Evolutionary conservation across 2,888 invertebrate species (phyloP).

Genomic region (Erebia palarica): DNA sequence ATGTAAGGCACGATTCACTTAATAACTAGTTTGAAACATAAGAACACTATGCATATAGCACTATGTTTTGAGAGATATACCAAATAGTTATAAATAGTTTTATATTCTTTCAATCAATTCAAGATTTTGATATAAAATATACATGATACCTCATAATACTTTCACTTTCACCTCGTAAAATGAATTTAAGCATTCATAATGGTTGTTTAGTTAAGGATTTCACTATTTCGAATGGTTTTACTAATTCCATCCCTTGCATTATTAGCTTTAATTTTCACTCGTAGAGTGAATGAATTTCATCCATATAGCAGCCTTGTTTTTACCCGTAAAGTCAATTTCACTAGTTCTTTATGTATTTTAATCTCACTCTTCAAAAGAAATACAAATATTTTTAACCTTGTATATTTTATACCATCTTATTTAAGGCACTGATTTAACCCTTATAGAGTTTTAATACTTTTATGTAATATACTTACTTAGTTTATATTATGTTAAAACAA

Average conservation of each 20-base stretch:
- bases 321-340: not conserved
- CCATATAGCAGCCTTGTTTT: no score
- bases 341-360: not conserved
- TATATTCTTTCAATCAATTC: not conserved
- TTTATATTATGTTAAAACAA: constrained; percentile 10
- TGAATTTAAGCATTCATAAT: not conserved
- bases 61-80: not conserved
- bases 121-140: constrained; percentile 8
- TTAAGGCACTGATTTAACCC: constrained; percentile 25
- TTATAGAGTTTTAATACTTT: constrained; percentile 21
- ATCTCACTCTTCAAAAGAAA: not conserved
- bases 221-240: no score
- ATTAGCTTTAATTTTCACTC: no score
- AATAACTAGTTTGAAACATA: constrained; percentile 19
- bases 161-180: not conserved
- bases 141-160: not conserved
- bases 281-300: no score
- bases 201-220: no score
- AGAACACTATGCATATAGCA: not conserved
- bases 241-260: no score
- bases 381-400: not conserved
- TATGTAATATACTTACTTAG: not conserved
- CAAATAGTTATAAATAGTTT: not conserved
- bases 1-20: constrained; percentile 44
- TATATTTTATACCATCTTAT: constrained; percentile 1